Conservation (phyloP, 2,113 vertebrate species). For the Saccopteryx leptura region DNA sequence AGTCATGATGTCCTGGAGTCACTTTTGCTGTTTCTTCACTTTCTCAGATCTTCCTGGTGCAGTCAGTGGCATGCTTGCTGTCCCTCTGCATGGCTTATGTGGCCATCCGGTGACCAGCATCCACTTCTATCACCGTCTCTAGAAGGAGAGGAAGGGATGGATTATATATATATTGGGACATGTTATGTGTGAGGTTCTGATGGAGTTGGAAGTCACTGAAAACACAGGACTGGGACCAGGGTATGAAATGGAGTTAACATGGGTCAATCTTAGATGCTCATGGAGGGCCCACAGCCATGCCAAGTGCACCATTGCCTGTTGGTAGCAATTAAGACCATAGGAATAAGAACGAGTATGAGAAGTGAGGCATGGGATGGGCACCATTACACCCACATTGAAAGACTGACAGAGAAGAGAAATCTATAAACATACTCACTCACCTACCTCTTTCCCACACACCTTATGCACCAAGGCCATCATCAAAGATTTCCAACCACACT, state of each 20-base stretch:
- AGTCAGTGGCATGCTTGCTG: accelerated
- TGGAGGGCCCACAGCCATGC: accelerated
- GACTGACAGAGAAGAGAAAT: background rate
- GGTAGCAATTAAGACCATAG: background rate
- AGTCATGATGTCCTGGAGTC: background rate
- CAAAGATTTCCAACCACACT: background rate
- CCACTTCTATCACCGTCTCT: background rate
- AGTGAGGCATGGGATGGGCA: accelerated
- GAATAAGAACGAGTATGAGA: background rate
- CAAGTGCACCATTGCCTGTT: accelerated
- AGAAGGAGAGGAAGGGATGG: background rate
- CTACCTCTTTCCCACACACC: accelerated
- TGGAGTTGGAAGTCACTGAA: background rate
- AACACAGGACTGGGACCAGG: background rate
- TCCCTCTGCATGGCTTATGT: accelerated
- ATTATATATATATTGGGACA: too few species aligned
- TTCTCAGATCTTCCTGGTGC: background rate
- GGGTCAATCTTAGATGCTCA: background rate
- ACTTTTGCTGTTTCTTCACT: background rate
- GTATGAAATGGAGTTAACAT: background rate
- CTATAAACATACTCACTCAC: accelerated
- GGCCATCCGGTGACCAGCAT: background rate
- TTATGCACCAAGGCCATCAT: background rate
- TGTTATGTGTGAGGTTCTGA: background rate
- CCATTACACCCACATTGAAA: background rate